Evolutionary conservation across 2,113 vertebrate genomes (phyloP), one percentile per base, ranked within the genome.

Genomic region (Casuarius casuarius): DNA sequence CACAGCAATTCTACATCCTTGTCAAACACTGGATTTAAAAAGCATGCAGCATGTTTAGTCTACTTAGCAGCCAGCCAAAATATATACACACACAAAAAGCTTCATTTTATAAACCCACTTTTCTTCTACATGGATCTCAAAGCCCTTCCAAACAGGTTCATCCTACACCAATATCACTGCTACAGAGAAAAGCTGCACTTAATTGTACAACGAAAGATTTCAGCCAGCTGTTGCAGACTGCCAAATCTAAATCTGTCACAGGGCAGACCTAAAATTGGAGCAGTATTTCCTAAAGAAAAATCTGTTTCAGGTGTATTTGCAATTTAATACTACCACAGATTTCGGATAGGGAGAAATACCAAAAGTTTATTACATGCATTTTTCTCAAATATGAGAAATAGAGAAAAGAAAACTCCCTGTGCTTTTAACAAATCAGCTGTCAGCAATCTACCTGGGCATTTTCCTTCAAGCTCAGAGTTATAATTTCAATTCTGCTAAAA

Each of bases 21-120:
- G 92, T 84, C 92, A 90, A 94, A 92, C 61, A 96, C 5, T 26
- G 72, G 89, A 91, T 85, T 96, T 95, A 76, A 94, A 73, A 96
- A 62, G 65, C 80, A 94, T 42, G 59, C 29, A 59, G 17, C 54
- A 35, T 91, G 95, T 97, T 97, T 94, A 95, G 97, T 95, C 95
- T 93, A 78, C 93, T 87, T 90, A 87, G 87, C 67, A 87, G 48
- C 10, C 33, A 78, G 85, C 67, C 92, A 97, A 95, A 96, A 96
- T 44, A 84, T 13, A 93, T 70, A 90, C 59, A 84, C 42, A 15
- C 46, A 88, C 42, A 49, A 15, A 42, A 46, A 90, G 84, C 88
- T 95, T 90, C 35, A 61, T 79, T 91, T 71, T 81, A 65, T 93
- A 87, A 96, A 84, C n/a, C 61, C 14, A 48, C 65, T 92, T 95